phyloP scores from a whole-genome alignment of 2,113 vertebrate genomes.

The Sebastes fasciatus region DNA sequence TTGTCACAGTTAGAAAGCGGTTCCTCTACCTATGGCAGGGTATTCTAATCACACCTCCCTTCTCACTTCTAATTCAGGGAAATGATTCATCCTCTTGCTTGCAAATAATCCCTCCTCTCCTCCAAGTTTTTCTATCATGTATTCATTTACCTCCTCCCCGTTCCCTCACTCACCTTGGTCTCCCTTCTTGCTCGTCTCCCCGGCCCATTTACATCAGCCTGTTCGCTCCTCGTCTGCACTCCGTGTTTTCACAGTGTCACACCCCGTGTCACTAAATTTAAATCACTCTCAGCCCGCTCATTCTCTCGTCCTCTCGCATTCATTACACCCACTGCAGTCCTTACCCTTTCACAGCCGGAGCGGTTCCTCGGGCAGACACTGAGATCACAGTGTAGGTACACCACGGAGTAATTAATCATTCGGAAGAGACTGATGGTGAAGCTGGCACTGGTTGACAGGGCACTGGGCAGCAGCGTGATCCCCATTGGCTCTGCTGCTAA shows the following conservation, averaged over 20 bases:
- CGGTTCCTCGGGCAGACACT: conserved; percentile 76
- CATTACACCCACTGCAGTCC: conserved; percentile 39
- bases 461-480: conserved; percentile 75
- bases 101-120: conserved; percentile 10
- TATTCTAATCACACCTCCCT: conserved; percentile 4
- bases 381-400: conserved; percentile 85
- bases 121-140: not conserved
- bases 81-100: not conserved
- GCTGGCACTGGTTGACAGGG: conserved; percentile 74
- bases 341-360: conserved; percentile 80
- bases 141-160: conserved; percentile 14
- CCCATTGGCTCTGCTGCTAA: conserved; percentile 72
- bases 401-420: conserved; percentile 86
- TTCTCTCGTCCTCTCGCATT: conserved; percentile 45
- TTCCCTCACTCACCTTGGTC: conserved; percentile 8
- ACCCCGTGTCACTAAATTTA: conserved; percentile 57
- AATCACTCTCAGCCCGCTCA: conserved; percentile 53
- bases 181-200: not conserved
- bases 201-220: conserved; percentile 32
- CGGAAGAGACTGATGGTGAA: conserved; percentile 87
- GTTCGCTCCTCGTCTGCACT: conserved; percentile 34
- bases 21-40: not conserved
- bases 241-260: conserved; percentile 45
- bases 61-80: conserved; percentile 11
- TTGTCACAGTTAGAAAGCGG: not conserved